Base-by-base conservation (phyloP, 1,140 invertebrate species). In the Phymorhynchus buccinoides region DNA sequence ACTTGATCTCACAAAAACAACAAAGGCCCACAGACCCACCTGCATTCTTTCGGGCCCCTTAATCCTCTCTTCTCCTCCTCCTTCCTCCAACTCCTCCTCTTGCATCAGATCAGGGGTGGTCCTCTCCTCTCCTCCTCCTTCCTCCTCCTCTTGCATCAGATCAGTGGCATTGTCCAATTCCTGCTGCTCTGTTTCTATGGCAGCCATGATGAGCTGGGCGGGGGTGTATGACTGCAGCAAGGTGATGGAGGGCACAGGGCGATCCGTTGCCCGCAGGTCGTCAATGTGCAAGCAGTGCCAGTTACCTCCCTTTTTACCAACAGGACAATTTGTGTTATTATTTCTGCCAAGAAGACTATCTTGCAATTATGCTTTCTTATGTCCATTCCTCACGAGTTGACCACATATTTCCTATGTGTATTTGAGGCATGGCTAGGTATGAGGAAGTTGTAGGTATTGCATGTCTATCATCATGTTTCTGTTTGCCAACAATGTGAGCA, bases 281-380 rank as follows among this genome's bases (percentile, higher is more conserved):
- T 92, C 92, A 68, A 92, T 90, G 83, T 92, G 92, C 14, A 89
- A 86, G 37, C 89, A 92, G 42, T 90, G 88, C 92, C 92, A 92
- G 73, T 86, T 85, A 14, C 91, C 91, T 88, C 89, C 90, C 90
- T 91, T 32, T 62, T n/a, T n/a, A n/a, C n/a, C n/a, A n/a, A n/a
- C n/a, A n/a, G n/a, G n/a, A n/a, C n/a, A n/a, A n/a, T n/a, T n/a
- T n/a, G n/a, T n/a, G n/a, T n/a, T n/a, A n/a, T n/a, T n/a, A n/a
- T n/a, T n/a, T n/a, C n/a, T n/a, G n/a, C n/a, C n/a, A n/a, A n/a
- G n/a, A n/a, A n/a, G n/a, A n/a, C n/a, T n/a, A n/a, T n/a, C n/a
- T n/a, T n/a, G n/a, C n/a, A n/a, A n/a, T n/a, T n/a, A n/a, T n/a
- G n/a, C n/a, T n/a, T n/a, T n/a, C n/a, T n/a, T n/a, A n/a, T n/a